These are phyloP conservation scores for Manacus vitellinus DNA, from an alignment of 2,113 vertebrate genomes.

Conservation along the genomic window DNA sequence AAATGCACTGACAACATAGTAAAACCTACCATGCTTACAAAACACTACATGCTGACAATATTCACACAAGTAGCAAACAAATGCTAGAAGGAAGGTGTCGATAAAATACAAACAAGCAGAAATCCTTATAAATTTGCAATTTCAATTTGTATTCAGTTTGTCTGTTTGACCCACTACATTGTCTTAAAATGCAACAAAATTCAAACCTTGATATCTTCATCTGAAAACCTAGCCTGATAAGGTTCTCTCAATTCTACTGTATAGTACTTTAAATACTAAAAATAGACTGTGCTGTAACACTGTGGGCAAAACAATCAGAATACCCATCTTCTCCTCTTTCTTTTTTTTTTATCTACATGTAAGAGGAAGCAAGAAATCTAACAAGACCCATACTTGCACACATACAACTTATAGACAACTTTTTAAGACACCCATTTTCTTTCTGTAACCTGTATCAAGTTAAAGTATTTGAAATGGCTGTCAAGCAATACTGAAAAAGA, in stretches of 20 bases:
- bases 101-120: conserved; percentile 4
- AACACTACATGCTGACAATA: conserved; percentile 31
- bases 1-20: not conserved
- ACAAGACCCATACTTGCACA: not conserved
- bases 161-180: not conserved
- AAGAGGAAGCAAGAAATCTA: not conserved
- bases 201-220: not conserved
- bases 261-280: not conserved
- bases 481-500: not conserved
- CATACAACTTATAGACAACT: not conserved
- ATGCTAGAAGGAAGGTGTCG: not conserved
- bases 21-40: conserved; percentile 10
- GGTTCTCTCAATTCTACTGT: not conserved
- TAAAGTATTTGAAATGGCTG: not conserved
- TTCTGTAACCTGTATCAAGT: not conserved
- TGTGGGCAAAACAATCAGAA: not conserved
- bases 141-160: not conserved
- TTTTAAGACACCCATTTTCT: not conserved
- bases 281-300: not conserved
- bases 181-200: not conserved
- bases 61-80: conserved; percentile 39
- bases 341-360: not conserved
- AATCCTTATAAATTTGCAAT: not conserved
- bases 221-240: not conserved
- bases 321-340: not conserved